phyloP scores from a whole-genome alignment of 92 coral and sea anemone genomes.

The Meandrina meandrites region DNA sequence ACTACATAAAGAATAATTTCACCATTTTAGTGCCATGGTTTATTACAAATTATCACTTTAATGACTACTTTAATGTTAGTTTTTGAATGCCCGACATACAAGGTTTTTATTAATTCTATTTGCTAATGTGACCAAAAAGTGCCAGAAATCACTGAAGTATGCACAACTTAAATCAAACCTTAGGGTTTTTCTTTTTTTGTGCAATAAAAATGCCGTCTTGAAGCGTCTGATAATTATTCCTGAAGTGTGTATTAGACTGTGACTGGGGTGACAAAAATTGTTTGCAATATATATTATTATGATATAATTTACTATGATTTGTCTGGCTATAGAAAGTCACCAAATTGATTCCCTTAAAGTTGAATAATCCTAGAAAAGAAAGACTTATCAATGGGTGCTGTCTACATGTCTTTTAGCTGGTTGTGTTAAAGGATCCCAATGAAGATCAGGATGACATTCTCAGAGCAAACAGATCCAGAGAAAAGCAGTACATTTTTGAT shows the following conservation, averaged over 20 bases:
- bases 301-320: too few species aligned
- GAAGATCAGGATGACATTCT: constrained; percentile 88
- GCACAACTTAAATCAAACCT: too few species aligned
- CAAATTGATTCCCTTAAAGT: too few species aligned
- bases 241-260: not conserved
- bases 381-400: not conserved
- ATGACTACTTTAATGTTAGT: too few species aligned
- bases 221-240: not conserved
- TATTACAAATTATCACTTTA: too few species aligned
- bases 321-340: too few species aligned
- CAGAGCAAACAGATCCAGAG: constrained; percentile 82
- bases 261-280: too few species aligned
- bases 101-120: not conserved
- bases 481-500: constrained; percentile 87
- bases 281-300: too few species aligned
- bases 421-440: constrained; percentile 81
- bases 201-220: too few species aligned
- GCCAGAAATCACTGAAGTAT: not conserved
- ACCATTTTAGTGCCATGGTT: not conserved
- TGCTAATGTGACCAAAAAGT: not conserved
- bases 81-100: too few species aligned
- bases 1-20: too few species aligned
- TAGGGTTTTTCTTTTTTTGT: too few species aligned
- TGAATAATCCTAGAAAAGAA: not conserved
- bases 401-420: constrained; percentile 55